Evolutionary conservation across 2,797 vertebrate genomes (phyloP), one percentile per base, ranked within the genome.

Genomic region (Chelon labrosus): DNA sequence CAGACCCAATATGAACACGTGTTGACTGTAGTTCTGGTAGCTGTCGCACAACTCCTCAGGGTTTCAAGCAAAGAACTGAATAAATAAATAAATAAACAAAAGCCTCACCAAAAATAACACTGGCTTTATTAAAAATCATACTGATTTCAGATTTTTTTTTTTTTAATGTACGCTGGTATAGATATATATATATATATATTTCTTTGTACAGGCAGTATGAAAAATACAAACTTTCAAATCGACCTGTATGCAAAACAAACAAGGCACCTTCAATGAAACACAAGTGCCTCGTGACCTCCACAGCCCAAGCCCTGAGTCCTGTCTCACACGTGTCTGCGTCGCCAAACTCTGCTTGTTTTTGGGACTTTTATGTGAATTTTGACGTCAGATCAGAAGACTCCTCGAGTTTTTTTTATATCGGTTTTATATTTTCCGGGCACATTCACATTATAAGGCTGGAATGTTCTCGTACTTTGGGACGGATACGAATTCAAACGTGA

Each of bases 191-290:
- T 31, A 31, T 31, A 31, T 31, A 31, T 31, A 31, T 31, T 31
- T 31, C 14, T 82, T 54, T 87, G 81, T 63, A 85, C 75, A 83
- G 79, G 77, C 73, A 79, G 73, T 90, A 87, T 74, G 84, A 92
- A 92, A 90, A 87, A 88, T 90, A 92, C 73, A 90, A 87, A 88
- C 16, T 77, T 89, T 82, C 64, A 90, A 73, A 83, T 74, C 63
- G 73, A 85, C 35, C 70, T 47, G 70, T 77, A 82, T 80, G 79
- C 67, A 70, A 87, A 77, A 82, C 80, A 62, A 79, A 83, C 75
- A 83, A 86, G 79, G 87, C 86, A 88, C 78, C 68, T 81, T 74
- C 46, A 66, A 70, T 55, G 84, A 59, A 80, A 74, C 54, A 83
- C 65, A 65, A 68, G 59, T 66, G 70, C 75, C 88, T 76, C 27